These are phyloP conservation scores for Eidolon helvum DNA, from an alignment of 2,113 vertebrate genomes.

Conservation along the genomic window DNA sequence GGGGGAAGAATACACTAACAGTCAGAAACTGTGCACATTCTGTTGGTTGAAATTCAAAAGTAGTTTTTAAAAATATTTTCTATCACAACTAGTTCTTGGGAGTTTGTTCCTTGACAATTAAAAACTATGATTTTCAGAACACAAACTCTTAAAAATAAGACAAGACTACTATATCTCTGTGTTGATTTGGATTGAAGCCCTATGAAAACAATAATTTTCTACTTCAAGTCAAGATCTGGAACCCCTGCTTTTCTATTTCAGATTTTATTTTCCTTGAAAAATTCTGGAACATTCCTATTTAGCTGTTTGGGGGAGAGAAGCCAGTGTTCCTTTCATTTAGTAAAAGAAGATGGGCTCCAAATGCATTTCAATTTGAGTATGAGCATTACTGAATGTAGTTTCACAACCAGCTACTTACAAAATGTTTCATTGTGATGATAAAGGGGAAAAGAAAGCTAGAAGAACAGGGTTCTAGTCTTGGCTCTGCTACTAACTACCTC, in stretches of 20 bases:
- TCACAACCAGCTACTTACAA: background rate
- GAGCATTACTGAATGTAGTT: background rate
- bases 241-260: background rate
- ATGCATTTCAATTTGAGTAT: conserved; percentile 9
- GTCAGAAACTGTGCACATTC: conserved; percentile 63
- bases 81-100: conserved; percentile 68
- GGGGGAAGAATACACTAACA: conserved; percentile 53
- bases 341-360: conserved; percentile 32
- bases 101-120: conserved; percentile 51
- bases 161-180: background rate
- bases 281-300: background rate
- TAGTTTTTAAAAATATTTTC: conserved; percentile 52
- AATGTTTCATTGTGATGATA: background rate
- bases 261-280: conserved; percentile 18
- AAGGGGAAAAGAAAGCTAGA: background rate
- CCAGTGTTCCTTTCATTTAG: background rate
- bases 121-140: conserved; percentile 39
- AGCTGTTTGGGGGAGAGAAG: background rate
- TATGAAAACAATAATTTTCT: background rate
- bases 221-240: conserved; percentile 28
- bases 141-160: conserved; percentile 40
- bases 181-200: background rate
- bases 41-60: conserved; percentile 65
- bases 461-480: background rate
- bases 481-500: background rate